phyloP scores from a whole-genome alignment of 1,140 invertebrate genomes.

The Stenopsyche tienmushanensis region DNA sequence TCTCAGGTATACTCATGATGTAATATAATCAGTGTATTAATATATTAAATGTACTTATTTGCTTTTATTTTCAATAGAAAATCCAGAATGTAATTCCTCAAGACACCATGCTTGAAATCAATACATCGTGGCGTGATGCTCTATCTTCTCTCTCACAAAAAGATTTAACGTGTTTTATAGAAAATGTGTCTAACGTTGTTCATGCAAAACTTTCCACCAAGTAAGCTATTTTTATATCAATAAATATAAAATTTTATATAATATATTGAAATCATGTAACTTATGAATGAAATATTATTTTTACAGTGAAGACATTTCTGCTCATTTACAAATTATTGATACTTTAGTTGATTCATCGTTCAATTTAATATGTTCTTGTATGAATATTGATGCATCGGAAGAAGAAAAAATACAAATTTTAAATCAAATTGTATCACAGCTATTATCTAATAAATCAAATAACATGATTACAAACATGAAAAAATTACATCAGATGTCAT shows the following conservation, averaged over 20 bases:
- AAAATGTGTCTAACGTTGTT: conserved; percentile 31
- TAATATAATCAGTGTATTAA: not conserved
- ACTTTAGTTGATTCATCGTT: conserved; percentile 36
- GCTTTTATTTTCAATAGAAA: too few relatives aligned
- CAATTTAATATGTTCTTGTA: conserved; percentile 32
- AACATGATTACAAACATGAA: conserved; percentile 17
- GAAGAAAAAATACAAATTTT: conserved; percentile 20
- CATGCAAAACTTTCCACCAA: conserved; percentile 25
- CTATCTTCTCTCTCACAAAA: conserved; percentile 42
- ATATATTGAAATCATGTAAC: too few relatives aligned
- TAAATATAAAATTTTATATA: not conserved
- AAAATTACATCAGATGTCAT: conserved; percentile 7
- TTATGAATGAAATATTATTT: not conserved
- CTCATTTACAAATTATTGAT: conserved; percentile 21
- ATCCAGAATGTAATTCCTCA: conserved; percentile 45
- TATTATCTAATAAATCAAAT: conserved; percentile 28
- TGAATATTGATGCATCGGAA: conserved; percentile 2
- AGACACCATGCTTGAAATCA: conserved; percentile 56
- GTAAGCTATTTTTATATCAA: conserved; percentile 3
- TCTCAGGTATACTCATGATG: conserved; percentile 32
- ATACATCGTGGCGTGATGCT: conserved; percentile 58
- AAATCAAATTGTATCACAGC: conserved; percentile 9
- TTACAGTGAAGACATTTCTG: conserved; percentile 17
- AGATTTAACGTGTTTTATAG: conserved; percentile 23
- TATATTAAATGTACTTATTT: not conserved